phyloP scores from a whole-genome alignment of 2,888 invertebrate genomes.

The Spisula subtruncata region DNA sequence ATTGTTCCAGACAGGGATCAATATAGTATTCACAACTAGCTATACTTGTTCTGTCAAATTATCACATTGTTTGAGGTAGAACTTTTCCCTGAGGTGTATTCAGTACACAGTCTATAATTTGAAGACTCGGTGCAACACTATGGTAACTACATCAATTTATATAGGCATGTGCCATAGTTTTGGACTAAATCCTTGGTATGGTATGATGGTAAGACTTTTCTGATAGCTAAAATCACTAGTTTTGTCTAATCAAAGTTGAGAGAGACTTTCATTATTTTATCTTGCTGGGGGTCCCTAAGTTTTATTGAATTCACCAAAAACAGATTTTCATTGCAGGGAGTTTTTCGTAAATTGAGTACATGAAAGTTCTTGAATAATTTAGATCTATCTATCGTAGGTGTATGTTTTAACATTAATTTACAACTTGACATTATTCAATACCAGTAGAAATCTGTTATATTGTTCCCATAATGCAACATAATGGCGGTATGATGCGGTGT shows the following conservation, averaged over 20 bases:
- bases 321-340: background rate
- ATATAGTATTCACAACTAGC: background rate
- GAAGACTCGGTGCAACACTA: too few relatives aligned
- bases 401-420: too few relatives aligned
- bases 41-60: background rate
- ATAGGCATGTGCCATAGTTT: too few relatives aligned
- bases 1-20: background rate
- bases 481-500: too few relatives aligned
- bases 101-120: background rate
- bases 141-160: too few relatives aligned
- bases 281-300: conserved; percentile 7
- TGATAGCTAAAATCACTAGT: background rate
- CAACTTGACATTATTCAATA: too few relatives aligned
- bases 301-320: background rate
- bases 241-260: conserved; percentile 10
- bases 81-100: background rate
- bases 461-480: too few relatives aligned
- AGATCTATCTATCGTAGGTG: background rate
- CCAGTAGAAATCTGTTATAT: too few relatives aligned
- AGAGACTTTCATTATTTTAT: background rate
- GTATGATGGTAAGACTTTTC: background rate
- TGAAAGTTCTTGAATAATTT: background rate
- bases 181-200: too few relatives aligned
- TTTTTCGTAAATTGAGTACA: background rate
- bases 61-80: background rate